phyloP scores from a whole-genome alignment of 2,797 vertebrate genomes.

The Chaunax sp. region DNA sequence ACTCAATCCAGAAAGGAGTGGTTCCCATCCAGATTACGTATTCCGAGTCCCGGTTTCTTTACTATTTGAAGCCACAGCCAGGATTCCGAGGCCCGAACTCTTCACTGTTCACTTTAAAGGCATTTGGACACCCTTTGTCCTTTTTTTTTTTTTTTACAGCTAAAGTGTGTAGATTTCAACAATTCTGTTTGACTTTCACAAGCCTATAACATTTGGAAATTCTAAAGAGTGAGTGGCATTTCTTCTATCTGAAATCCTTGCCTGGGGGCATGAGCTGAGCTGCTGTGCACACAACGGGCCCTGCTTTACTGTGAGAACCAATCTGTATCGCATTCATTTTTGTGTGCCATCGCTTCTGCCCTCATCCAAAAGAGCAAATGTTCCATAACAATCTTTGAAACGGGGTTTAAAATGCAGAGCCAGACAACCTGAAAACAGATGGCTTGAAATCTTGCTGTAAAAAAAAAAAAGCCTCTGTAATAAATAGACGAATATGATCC shows the following conservation, averaged over 20 bases:
- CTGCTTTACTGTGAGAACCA: constrained; percentile 52
- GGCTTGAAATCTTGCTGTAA: constrained; percentile 28
- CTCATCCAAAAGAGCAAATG: constrained; percentile 36
- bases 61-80: background rate
- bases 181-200: constrained; percentile 52
- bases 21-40: background rate
- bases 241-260: constrained; percentile 68
- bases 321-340: constrained; percentile 48
- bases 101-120: no score
- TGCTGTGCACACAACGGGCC: constrained; percentile 36
- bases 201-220: constrained; percentile 55
- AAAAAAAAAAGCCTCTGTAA: constrained; percentile 7
- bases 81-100: no score
- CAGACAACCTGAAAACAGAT: constrained; percentile 18
- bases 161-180: constrained; percentile 24
- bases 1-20: background rate
- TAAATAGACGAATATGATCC: constrained; percentile 17
- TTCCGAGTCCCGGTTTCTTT: background rate
- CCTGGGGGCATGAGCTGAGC: constrained; percentile 45
- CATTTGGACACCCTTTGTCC: constrained; percentile 10
- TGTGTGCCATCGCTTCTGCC: constrained; percentile 49
- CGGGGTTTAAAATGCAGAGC: constrained; percentile 31
- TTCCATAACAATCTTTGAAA: constrained; percentile 33
- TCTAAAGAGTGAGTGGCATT: constrained; percentile 59
- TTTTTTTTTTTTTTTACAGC: constrained; percentile 22